A percentile compares a stretch with the other conserved stretches of the same genome.
Conservation (phyloP, 2,113 vertebrate genomes). For the Junco hyemalis region DNA sequence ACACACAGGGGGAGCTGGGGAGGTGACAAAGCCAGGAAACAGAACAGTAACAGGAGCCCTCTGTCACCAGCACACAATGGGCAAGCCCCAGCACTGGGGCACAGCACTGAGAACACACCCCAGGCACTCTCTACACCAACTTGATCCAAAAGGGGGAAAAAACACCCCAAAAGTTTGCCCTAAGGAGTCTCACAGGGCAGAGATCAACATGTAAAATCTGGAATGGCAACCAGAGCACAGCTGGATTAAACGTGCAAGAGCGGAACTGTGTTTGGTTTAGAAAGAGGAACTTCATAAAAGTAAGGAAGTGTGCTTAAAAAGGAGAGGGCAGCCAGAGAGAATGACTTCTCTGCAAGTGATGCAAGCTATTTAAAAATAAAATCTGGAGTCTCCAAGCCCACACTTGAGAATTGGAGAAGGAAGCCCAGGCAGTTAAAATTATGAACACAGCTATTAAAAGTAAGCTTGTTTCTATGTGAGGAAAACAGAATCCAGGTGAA, state of each 20-base stretch:
- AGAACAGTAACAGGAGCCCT: neutral
- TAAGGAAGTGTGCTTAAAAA: neutral
- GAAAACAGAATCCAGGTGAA: neutral
- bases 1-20: rapidly evolving
- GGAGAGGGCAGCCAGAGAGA: neutral
- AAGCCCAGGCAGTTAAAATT: neutral
- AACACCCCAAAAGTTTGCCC: neutral
- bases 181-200: neutral
- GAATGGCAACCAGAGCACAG: neutral
- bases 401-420: neutral
- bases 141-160: neutral
- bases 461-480: neutral
- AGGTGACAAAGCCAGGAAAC: conserved; percentile 21
- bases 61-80: neutral
- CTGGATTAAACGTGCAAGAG: neutral
- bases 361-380: conserved; percentile 1
- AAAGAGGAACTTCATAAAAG: conserved; percentile 20
- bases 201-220: neutral
- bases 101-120: neutral
- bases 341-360: neutral
- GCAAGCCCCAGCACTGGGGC: neutral
- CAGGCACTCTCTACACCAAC: neutral
- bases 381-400: neutral
- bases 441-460: neutral
- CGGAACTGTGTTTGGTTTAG: neutral